These are phyloP conservation scores for Diarsia dahlii DNA, from an alignment of 2,888 invertebrate genomes.

Conservation along the genomic window DNA sequence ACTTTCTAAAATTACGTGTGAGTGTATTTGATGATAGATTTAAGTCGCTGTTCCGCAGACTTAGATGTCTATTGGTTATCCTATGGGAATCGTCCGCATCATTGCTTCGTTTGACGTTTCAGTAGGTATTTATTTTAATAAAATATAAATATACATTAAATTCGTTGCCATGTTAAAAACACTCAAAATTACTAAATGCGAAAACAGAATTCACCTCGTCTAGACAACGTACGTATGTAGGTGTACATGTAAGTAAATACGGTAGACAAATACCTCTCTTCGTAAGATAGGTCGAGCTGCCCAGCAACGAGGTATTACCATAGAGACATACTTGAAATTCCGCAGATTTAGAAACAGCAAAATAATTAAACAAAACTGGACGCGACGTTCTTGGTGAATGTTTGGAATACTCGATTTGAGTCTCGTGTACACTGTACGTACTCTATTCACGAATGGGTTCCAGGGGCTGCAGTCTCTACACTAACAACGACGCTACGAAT, in stretches of 20 bases:
- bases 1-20: too few species aligned
- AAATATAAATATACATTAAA: too few species aligned
- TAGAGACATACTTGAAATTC: conserved; percentile 46
- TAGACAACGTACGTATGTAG: not conserved
- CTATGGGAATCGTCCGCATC: too few species aligned
- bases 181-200: not conserved
- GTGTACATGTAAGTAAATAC: not conserved
- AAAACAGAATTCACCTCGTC: conserved; percentile 1
- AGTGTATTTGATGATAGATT: too few species aligned
- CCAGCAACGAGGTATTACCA: conserved; percentile 17
- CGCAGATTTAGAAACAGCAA: conserved; percentile 29
- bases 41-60: too few species aligned
- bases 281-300: not conserved
- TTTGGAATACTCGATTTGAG: conserved; percentile 28
- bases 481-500: too few species aligned
- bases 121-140: too few species aligned
- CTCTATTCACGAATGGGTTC: not conserved
- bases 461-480: too few species aligned
- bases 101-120: too few species aligned
- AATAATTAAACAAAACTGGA: conserved; percentile 37
- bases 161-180: not conserved
- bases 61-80: too few species aligned
- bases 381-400: conserved; percentile 22
- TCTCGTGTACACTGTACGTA: conserved; percentile 14
- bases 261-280: not conserved